These are phyloP conservation scores for Heterotis niloticus DNA, from an alignment of 2,113 vertebrate genomes.

Conservation along the genomic window DNA sequence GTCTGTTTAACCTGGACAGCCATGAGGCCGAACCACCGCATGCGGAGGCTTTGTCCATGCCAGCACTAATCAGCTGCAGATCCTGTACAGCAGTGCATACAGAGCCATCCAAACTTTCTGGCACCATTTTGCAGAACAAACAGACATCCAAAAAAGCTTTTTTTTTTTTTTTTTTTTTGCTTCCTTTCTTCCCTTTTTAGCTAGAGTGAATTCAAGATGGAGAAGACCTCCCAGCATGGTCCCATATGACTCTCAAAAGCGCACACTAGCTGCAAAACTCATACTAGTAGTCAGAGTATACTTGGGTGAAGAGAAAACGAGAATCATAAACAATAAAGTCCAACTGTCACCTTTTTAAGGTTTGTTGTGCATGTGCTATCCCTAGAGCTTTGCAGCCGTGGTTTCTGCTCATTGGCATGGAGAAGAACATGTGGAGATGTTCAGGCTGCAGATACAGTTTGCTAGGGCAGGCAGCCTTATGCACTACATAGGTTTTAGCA, in stretches of 20 bases:
- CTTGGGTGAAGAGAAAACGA: too few relatives aligned
- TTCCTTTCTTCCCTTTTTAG: neutral
- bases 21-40: neutral
- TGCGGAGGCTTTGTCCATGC: too few relatives aligned
- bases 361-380: too few relatives aligned
- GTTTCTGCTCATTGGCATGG: too few relatives aligned
- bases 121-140: neutral
- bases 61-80: slow-evolving; percentile 27
- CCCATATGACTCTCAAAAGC: neutral
- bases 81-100: neutral
- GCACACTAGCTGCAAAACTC: neutral
- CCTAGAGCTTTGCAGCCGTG: too few relatives aligned
- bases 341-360: too few relatives aligned
- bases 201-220: slow-evolving; percentile 6
- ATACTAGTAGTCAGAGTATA: neutral
- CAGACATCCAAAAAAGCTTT: neutral
- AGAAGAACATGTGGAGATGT: too few relatives aligned
- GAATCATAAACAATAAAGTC: too few relatives aligned
- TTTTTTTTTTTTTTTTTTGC: neutral
- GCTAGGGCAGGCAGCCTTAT: too few relatives aligned
- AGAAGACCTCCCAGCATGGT: neutral
- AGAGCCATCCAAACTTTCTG: neutral
- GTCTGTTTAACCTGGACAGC: neutral
- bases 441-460: too few relatives aligned
- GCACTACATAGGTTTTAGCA: too few relatives aligned